Evolutionary conservation across 2,888 invertebrate genomes (phyloP), one percentile per base, ranked within the genome.

Genomic region (Ecliptopera silaceata): DNA sequence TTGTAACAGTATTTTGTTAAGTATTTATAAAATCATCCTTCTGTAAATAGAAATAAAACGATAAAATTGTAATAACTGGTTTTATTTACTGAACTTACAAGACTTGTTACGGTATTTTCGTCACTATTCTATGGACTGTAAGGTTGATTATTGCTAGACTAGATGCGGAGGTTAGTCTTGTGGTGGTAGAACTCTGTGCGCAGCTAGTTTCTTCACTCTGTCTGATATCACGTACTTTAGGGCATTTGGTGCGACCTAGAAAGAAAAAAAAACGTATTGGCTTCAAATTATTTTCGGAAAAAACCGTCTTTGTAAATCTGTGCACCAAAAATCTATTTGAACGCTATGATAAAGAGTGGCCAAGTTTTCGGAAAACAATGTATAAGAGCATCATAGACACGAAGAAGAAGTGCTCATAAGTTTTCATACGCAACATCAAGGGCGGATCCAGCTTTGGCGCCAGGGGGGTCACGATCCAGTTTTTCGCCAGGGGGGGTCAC

Each of bases 171-270:
- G 15, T 41, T 34, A 56, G 36, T 56, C 58, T n/a, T 12, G n/a
- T 6, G 34, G 53, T 10, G 70, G 80, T 67, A 82, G 65, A 68
- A 66, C 74, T 77, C 82, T 86, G 58, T 80, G 80, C 70, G 68
- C 69, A 57, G 91, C 83, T 74, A 92, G 78, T 74, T 83, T 82
- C 68, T 80, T 81, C 1, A 80, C 66, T 68, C 90, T 64, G 6
- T 88, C 91, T 2, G 88, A 65, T 72, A 87, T 77, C 0, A 74
- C 69, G 68, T 92, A 92, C 50, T 80, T 84, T 5, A 90, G 70
- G 4, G 92, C 92, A 1, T 61, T 69, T 2, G 75, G 81, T 1
- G 82, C 62, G 0, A 92, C 90, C 92, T 92, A 10, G 17, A 43
- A 31, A 34, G 12, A 22, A 42, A 29, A 41, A n/a, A n/a, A n/a